Evolutionary conservation across 2,113 vertebrate species (phyloP), one percentile per base, ranked within the genome.

Genomic region (Phaethon lepturus): DNA sequence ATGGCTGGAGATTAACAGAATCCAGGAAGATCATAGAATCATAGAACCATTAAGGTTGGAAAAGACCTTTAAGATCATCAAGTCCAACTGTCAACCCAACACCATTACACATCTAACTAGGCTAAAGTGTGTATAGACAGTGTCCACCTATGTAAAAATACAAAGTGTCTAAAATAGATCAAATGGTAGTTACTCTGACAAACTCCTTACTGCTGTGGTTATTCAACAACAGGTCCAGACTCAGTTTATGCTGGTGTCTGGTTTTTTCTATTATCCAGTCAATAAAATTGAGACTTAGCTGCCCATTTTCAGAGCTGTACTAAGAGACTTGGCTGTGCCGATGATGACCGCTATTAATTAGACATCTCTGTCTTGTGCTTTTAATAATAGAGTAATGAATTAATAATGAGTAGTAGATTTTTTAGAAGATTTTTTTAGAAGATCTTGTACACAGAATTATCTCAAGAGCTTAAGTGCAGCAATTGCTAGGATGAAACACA

Each of bases 1-100:
- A 64, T 38, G 86, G 17, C 77, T 91, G 22, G 69, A 72, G 84
- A 96, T 66, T 68, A 86, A 68, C 50, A 91, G 75, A 95, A 93
- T 60, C 42, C 62, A 44, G 81, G 45, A 88, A 68, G 75, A 95
- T 88, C 64, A 42, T 24, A n/a, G 38, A 38, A 7, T 38, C 38
- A 38, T 38, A 38, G 38, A 38, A 38, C 38, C 38, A 38, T 38
- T 38, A 38, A 38, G 38, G 38, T 38, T 38, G 38, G 38, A 38
- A 38, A 38, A 38, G 38, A 38, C 38, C 38, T 38, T 38, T 38
- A 38, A 38, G 38, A 38, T 38, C 38, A 38, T 38, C 38, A 38
- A 38, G 38, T 38, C 38, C 38, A 38, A 38, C 38, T 38, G 38
- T 38, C 38, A 38, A 38, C 38, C 38, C 38, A 38, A 38, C 38